Conservation (phyloP, 1,140 invertebrate genomes). For the Scylla paramamosain region DNA sequence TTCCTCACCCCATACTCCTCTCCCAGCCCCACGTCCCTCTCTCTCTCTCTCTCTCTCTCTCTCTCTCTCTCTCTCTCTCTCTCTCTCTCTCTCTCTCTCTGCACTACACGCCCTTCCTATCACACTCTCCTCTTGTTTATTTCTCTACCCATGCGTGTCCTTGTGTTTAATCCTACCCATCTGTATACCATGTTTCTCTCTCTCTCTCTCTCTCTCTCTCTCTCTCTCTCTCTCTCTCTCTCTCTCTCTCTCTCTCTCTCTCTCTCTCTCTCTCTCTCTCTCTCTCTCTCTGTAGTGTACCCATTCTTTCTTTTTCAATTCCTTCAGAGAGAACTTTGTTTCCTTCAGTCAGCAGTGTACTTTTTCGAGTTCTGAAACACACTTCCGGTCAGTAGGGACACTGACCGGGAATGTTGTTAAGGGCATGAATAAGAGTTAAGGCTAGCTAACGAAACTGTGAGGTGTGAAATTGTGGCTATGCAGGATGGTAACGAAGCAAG, state of each 20-base stretch:
- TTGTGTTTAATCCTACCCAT: no score
- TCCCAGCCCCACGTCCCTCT: not conserved
- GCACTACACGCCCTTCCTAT: no score
- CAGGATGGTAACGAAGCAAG: no score
- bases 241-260: not conserved
- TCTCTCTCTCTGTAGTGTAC: not conserved
- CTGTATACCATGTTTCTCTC: not conserved
- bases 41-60: not conserved
- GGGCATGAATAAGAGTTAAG: no score
- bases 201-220: not conserved
- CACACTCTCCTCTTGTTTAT: not conserved
- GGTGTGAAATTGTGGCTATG: no score
- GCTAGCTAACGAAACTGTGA: no score
- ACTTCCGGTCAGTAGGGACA: not conserved
- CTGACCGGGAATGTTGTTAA: no score
- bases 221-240: constrained; percentile 25
- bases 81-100: constrained; percentile 1
- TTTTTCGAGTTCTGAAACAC: not conserved
- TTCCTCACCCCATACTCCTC: not conserved
- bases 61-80: constrained; percentile 3
- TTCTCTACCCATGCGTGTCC: not conserved
- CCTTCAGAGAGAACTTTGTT: no score
- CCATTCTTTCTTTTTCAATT: no score
- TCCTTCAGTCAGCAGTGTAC: no score
- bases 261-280: not conserved